These are phyloP conservation scores for Epistrophe grossulariae DNA, from an alignment of 2,888 invertebrate species.

Conservation along the genomic window DNA sequence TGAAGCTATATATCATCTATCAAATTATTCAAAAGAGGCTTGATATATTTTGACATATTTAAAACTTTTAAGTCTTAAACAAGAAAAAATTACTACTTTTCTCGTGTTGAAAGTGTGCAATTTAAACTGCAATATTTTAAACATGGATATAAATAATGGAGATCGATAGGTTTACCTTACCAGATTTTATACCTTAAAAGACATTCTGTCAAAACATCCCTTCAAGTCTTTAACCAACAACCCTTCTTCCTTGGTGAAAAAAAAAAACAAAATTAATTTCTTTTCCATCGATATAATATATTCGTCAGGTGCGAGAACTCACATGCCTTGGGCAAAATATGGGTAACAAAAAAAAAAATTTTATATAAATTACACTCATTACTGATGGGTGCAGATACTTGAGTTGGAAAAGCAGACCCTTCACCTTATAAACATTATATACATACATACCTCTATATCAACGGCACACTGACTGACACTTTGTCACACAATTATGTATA, in stretches of 20 bases:
- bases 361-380: constrained; percentile 69
- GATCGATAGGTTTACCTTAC: background rate
- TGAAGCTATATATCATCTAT: too few relatives aligned
- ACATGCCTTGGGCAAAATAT: constrained; percentile 35
- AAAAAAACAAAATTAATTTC: constrained; percentile 9
- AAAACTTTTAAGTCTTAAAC: background rate
- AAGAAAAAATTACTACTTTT: background rate
- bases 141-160: background rate
- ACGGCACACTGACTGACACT: background rate
- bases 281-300: constrained; percentile 5
- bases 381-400: constrained; percentile 58
- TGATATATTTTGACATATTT: constrained; percentile 15
- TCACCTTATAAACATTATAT: constrained; percentile 2
- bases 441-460: background rate
- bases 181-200: background rate
- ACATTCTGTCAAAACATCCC: background rate
- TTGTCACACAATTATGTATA: constrained; percentile 11
- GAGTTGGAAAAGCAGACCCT: constrained; percentile 39
- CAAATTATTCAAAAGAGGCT: constrained; percentile 9
- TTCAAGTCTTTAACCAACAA: background rate
- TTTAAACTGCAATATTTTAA: background rate
- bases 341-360: constrained; percentile 4
- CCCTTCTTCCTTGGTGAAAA: background rate
- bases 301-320: constrained; percentile 70
- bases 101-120: background rate